Conservation (phyloP, 2,888 invertebrate genomes). For the Cantharis flavilabris region DNA sequence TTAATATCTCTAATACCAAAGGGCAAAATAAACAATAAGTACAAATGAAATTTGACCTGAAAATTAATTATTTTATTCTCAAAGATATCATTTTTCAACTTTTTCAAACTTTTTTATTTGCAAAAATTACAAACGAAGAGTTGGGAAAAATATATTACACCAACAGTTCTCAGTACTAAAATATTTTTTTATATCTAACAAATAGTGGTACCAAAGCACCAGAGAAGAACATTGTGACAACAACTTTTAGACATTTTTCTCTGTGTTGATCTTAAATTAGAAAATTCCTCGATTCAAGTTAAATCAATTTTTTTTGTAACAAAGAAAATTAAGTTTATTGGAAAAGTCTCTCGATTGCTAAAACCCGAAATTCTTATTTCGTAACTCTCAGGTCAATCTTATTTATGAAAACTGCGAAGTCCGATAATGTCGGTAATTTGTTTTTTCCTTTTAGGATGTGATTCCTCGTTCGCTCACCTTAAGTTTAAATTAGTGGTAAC, state of each 20-base stretch:
- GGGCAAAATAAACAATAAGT: too few relatives aligned
- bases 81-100: too few relatives aligned
- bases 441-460: neutral
- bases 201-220: neutral
- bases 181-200: neutral
- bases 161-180: too few relatives aligned
- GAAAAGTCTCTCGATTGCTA: neutral
- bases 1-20: too few relatives aligned
- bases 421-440: neutral
- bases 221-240: too few relatives aligned
- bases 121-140: too few relatives aligned
- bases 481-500: neutral
- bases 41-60: too few relatives aligned
- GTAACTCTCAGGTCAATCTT: neutral
- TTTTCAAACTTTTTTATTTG: too few relatives aligned
- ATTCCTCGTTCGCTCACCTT: neutral
- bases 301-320: neutral
- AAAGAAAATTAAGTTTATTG: neutral
- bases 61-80: too few relatives aligned
- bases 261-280: neutral
- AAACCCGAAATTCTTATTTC: neutral
- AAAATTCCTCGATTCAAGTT: neutral
- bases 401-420: neutral
- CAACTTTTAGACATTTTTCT: neutral
- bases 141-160: too few relatives aligned